Percentiles rank a stretch among this genome's conserved stretches.
phyloP scores from a whole-genome alignment of 2,888 invertebrate genomes.

The Habrosyne pyritoides region DNA sequence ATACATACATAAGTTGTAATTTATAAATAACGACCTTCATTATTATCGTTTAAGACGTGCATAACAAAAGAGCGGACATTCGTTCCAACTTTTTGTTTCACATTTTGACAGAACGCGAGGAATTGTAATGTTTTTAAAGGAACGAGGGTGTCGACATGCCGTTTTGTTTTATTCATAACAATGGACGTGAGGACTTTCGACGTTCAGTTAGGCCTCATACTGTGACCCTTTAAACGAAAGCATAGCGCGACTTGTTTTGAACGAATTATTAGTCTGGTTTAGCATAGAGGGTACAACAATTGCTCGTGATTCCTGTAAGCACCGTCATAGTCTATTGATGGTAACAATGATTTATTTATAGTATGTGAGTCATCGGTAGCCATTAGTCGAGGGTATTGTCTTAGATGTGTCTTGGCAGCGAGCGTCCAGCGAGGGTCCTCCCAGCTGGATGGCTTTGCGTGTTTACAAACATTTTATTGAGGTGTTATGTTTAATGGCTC shows the following conservation, averaged over 20 bases:
- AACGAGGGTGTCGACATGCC: constrained; percentile 79
- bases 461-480: constrained; percentile 83
- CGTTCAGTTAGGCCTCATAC: constrained; percentile 66
- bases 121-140: constrained; percentile 70
- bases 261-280: constrained; percentile 83
- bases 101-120: constrained; percentile 57
- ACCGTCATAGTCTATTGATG: constrained; percentile 48
- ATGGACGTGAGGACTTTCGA: constrained; percentile 60
- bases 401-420: constrained; percentile 44
- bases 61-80: constrained; percentile 61
- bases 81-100: constrained; percentile 71
- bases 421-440: constrained; percentile 51
- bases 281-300: constrained; percentile 72
- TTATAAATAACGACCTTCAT: constrained; percentile 74
- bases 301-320: constrained; percentile 76
- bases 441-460: constrained; percentile 76
- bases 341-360: constrained; percentile 77
- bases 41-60: constrained; percentile 53
- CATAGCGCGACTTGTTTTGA: constrained; percentile 69
- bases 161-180: constrained; percentile 78
- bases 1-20: constrained; percentile 48
- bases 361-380: constrained; percentile 76
- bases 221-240: constrained; percentile 69
- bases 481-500: constrained; percentile 77
- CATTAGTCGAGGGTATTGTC: constrained; percentile 70